phyloP scores from a whole-genome alignment of 1,140 invertebrate species.

The Drosophila pectinifera region DNA sequence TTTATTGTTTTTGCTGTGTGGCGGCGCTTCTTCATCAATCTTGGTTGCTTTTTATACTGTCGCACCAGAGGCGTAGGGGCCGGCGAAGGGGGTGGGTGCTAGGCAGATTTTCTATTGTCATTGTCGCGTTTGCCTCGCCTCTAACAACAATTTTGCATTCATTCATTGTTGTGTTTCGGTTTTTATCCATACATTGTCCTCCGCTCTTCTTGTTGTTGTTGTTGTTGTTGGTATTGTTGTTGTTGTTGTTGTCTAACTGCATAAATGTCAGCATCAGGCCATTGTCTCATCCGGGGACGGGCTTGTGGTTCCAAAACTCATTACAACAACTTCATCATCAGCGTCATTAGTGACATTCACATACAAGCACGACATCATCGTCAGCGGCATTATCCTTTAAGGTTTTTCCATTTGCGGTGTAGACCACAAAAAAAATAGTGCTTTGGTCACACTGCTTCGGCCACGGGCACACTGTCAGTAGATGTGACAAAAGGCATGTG shows the following conservation, averaged over 20 bases:
- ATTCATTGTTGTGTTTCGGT: constrained; percentile 54
- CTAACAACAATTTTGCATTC: constrained; percentile 43
- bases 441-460: constrained; percentile 6
- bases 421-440: background rate
- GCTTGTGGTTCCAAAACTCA: constrained; percentile 37
- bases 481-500: background rate
- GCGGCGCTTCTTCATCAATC: constrained; percentile 73
- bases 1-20: constrained; percentile 69
- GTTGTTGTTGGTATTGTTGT: constrained; percentile 60
- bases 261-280: constrained; percentile 79
- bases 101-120: constrained; percentile 53
- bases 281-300: constrained; percentile 40
- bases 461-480: background rate
- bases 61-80: constrained; percentile 9
- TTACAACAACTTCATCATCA: constrained; percentile 39
- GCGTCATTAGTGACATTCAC: constrained; percentile 13
- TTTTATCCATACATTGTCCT: constrained; percentile 19
- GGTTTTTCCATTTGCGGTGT: constrained; percentile 7
- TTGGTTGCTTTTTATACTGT: constrained; percentile 68
- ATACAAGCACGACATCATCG: constrained; percentile 5
- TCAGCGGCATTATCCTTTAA: background rate
- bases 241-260: constrained; percentile 68
- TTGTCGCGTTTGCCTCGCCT: constrained; percentile 56
- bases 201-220: constrained; percentile 53
- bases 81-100: constrained; percentile 13